These are phyloP conservation scores for Periphyllus acericola DNA, from an alignment of 2,888 invertebrate genomes.

Conservation along the genomic window DNA sequence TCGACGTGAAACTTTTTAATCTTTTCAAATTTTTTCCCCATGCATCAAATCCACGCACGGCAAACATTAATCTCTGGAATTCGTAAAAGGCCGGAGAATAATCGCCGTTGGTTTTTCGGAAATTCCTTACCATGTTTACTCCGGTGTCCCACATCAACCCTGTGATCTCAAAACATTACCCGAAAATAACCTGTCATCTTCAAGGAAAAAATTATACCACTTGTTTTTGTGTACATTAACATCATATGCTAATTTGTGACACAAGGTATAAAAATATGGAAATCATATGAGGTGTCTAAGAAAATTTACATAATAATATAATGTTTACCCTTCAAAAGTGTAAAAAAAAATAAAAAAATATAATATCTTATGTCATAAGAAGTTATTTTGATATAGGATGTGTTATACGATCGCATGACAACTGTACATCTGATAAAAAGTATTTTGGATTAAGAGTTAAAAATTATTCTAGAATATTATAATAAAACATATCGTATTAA, in stretches of 20 bases:
- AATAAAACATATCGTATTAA: too few species aligned
- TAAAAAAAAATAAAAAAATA: too few species aligned
- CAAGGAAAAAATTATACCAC: not conserved
- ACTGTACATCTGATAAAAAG: too few species aligned
- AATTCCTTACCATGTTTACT: not conserved
- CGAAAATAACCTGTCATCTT: not conserved
- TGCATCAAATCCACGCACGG: not conserved
- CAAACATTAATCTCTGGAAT: conserved; percentile 21
- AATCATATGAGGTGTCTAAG: not conserved
- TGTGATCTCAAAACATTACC: not conserved
- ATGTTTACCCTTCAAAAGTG: not conserved
- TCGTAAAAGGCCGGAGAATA: not conserved
- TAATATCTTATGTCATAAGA: too few species aligned
- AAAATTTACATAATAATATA: not conserved
- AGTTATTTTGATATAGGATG: too few species aligned
- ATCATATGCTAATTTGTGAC: not conserved
- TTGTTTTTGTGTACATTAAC: not conserved
- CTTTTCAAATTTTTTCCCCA: too few species aligned
- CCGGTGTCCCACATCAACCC: not conserved
- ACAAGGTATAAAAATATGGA: not conserved
- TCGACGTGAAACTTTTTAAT: not conserved
- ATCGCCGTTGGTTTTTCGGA: not conserved
- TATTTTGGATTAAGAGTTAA: too few species aligned
- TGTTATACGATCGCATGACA: too few species aligned
- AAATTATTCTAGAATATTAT: too few species aligned